Percentiles rank a stretch among this genome's conserved stretches.
Conservation (phyloP, 2,113 vertebrate genomes). For the Empidonax traillii region DNA sequence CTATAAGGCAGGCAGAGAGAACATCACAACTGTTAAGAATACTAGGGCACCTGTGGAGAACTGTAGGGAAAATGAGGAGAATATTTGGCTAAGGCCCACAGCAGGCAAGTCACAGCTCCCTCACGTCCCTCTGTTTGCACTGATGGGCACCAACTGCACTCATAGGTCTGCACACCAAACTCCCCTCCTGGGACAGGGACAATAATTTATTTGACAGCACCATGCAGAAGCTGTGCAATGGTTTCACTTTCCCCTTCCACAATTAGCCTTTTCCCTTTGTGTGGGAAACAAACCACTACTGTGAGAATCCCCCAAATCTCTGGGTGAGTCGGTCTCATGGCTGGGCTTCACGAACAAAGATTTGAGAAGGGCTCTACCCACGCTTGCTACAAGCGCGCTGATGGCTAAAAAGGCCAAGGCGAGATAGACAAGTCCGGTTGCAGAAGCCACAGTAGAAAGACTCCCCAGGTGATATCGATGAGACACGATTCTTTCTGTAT, state of each 20-base stretch:
- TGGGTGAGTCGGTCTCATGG: neutral
- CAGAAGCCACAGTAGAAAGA: too few species aligned
- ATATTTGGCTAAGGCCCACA: neutral
- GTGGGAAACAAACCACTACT: neutral
- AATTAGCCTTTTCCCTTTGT: neutral
- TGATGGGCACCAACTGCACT: accelerated
- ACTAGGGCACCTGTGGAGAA: neutral
- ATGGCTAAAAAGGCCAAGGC: too few species aligned
- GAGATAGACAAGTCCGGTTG: too few species aligned
- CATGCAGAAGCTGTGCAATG: accelerated
- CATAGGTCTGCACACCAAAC: neutral
- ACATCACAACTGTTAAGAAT: neutral
- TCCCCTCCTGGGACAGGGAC: neutral
- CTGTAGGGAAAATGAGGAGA: neutral
- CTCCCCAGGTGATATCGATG: too few species aligned
- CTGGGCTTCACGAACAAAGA: too few species aligned
- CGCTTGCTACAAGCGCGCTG: too few species aligned
- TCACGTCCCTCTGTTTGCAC: accelerated
- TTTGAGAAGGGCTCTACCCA: too few species aligned
- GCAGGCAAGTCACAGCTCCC: neutral
- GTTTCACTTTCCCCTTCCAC: neutral
- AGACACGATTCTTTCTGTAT: too few species aligned
- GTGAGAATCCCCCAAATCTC: neutral
- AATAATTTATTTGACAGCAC: neutral
- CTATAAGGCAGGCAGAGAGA: neutral